Conservation (phyloP, 2,888 invertebrate genomes). For the Lithophane semibrunnea region DNA sequence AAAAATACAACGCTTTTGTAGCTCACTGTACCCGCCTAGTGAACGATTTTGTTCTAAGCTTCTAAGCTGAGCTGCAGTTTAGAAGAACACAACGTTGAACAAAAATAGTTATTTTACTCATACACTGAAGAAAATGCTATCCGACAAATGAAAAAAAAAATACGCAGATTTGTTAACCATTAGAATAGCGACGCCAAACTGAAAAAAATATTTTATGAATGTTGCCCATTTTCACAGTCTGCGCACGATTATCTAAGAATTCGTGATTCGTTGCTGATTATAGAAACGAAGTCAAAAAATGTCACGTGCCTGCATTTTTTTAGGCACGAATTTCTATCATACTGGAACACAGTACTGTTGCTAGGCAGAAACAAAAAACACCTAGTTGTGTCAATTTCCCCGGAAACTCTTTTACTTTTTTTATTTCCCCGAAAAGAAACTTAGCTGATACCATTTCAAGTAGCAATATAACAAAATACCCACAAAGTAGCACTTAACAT, state of each 20-base stretch:
- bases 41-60: constrained; percentile 55
- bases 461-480: constrained; percentile 8
- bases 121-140: not conserved
- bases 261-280: not conserved
- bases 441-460: not conserved
- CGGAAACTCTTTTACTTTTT: not conserved
- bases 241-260: no score
- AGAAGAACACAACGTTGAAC: not conserved
- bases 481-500: constrained; percentile 10
- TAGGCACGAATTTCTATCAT: not conserved
- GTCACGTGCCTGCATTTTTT: not conserved
- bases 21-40: constrained; percentile 55
- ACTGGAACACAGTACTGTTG: not conserved
- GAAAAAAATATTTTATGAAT: no score
- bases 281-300: not conserved
- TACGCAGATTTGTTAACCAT: no score
- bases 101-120: not conserved
- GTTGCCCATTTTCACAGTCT: no score
- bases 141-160: not conserved
- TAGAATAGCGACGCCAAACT: no score
- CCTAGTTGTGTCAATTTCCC: not conserved
- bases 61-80: constrained; percentile 7
- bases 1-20: constrained; percentile 71
- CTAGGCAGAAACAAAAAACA: no score
- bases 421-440: not conserved